These are phyloP conservation scores for Cataglyphis livida DNA, from an alignment of 2,888 invertebrate species.

Conservation along the genomic window DNA sequence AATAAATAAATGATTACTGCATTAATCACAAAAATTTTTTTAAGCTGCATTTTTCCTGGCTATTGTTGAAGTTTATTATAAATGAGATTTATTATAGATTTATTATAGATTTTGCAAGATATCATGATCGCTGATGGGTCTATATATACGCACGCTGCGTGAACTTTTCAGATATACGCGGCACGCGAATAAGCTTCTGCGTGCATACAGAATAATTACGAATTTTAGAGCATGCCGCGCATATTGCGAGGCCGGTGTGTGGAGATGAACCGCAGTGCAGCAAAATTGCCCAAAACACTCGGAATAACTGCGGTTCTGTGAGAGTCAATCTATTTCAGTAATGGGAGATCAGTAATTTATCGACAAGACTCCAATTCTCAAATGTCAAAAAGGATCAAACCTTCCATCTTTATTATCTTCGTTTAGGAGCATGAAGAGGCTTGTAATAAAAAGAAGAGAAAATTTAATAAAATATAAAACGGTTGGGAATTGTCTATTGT, in stretches of 20 bases:
- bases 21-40: neutral
- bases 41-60: neutral
- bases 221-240: conserved; percentile 39
- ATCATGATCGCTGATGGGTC: neutral
- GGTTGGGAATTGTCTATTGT: neutral
- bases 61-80: neutral
- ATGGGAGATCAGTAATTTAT: conserved; percentile 15
- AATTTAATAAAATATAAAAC: neutral
- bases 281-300: conserved; percentile 49
- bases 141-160: neutral
- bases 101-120: conserved; percentile 1
- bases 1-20: neutral
- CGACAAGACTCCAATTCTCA: neutral
- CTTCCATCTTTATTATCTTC: neutral
- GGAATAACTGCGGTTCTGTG: conserved; percentile 32
- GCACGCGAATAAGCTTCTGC: conserved; percentile 18
- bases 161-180: conserved; percentile 37
- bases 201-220: conserved; percentile 47
- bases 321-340: conserved; percentile 10
- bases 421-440: neutral
- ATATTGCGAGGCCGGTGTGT: conserved; percentile 33
- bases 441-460: neutral
- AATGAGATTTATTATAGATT: neutral
- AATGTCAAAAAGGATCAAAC: neutral
- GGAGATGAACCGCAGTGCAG: conserved; percentile 34